Evolutionary conservation across 2,888 invertebrate genomes (phyloP), one percentile per base, ranked within the genome.

Genomic region (Lithophane leautieri): DNA sequence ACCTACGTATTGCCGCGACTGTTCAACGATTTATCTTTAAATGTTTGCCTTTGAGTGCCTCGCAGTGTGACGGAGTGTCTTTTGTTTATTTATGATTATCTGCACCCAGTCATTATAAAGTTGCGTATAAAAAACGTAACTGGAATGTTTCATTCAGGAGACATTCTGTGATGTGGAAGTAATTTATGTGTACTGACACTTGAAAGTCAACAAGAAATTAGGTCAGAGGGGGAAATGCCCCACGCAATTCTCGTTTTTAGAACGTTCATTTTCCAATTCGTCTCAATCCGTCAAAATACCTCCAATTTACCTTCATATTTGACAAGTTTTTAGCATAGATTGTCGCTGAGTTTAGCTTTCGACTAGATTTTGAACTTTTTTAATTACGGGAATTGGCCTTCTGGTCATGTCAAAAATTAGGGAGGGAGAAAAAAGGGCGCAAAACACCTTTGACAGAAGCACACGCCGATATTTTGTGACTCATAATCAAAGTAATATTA

Each of bases 21-120:
- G 60, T 62, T 60, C 44, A 42, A 78, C 73, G 67, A 84, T 83
- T 81, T 84, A 84, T 77, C 65, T 79, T 76, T 60, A 70, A 75
- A 81, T 70, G 79, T 62, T 70, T n/a, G 40, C 40, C 19, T 42
- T 54, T 54, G 40, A 79, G 77, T 81, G 80, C 22, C 22, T 60
- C 52, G n/a, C 58, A 68, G 47, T 40, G 58, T 19, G 11, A 50
- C 42, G 14, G 28, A 71, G 63, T 52, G 62, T 16, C n/a, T 71
- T 65, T 69, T 73, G 34, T 73, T 75, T 44, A 52, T 69, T 58
- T 50, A n/a, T 47, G 25, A 77, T 62, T 54, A 40, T n/a, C 11
- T 14, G n/a, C 9, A 40, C 14, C 4, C 25, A 22, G 7, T 52
- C 47, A n/a, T 63, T 74, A 75, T 40, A 25, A 52, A 34, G 4